Conservation (phyloP, 2,113 vertebrate genomes). For the cattle (Bos taurus) region DNA sequence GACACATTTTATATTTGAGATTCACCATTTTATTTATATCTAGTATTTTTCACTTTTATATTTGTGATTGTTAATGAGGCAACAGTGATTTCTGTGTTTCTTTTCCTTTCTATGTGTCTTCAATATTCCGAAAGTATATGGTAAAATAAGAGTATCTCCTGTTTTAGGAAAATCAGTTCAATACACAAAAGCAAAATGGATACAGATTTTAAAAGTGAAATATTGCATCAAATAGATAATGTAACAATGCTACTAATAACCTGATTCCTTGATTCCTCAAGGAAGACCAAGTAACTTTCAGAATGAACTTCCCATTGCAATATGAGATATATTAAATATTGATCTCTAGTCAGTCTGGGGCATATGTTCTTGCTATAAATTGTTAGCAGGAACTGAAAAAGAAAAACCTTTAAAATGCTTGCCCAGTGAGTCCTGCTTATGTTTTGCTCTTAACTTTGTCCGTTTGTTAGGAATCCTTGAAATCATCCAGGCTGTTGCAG, state of each 20-base stretch:
- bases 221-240: conserved; percentile 67
- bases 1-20: not conserved
- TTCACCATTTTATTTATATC: not conserved
- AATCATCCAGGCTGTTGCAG: not conserved
- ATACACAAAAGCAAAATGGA: conserved; percentile 72
- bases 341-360: conserved; percentile 42
- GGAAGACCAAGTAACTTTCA: conserved; percentile 65
- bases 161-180: conserved; percentile 73
- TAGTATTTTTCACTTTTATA: not conserved
- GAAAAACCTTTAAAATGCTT: not conserved
- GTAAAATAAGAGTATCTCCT: conserved; percentile 62
- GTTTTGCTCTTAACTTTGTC: not conserved
- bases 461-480: not conserved
- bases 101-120: conserved; percentile 39
- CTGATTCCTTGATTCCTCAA: conserved; percentile 63
- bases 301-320: conserved; percentile 69
- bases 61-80: not conserved
- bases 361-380: not conserved
- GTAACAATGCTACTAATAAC: conserved; percentile 70
- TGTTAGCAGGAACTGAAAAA: not conserved
- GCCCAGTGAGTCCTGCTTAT: not conserved
- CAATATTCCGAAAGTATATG: not conserved
- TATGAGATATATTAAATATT: conserved; percentile 62
- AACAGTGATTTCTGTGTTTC: not conserved
- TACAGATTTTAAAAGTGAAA: conserved; percentile 73